Evolutionary conservation across 2,113 vertebrate species (phyloP).

Genomic region (Chrysochloris asiatica): DNA sequence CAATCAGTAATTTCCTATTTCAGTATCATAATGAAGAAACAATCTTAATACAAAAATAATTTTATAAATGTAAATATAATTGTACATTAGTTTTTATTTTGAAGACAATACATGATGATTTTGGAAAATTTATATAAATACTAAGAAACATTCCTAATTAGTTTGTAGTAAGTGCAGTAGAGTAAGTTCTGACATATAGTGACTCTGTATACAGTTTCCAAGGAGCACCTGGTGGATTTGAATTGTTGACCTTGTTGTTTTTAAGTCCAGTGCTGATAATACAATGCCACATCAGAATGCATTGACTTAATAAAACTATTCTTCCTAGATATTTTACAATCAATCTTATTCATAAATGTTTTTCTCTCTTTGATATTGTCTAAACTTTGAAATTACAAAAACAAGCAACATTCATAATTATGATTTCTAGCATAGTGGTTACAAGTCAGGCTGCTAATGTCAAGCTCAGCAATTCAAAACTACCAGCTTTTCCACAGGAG

Average conservation of each 20-base stretch:
- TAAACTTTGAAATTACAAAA: not conserved
- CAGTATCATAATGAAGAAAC: not conserved
- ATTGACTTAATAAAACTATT: not conserved
- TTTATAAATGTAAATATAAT: not conserved
- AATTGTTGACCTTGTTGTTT: no score
- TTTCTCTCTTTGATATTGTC: not conserved
- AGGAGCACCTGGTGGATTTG: no score
- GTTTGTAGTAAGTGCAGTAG: no score
- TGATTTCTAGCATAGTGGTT: no score
- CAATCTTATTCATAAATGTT: not conserved
- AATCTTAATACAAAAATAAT: conserved; percentile 2
- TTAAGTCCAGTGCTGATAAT: no score
- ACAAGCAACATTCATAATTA: no score
- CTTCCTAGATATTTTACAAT: not conserved
- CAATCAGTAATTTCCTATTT: not conserved
- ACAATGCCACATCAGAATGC: no score
- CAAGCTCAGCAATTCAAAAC: no score
- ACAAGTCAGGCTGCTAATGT: no score
- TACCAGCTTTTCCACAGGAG: no score
- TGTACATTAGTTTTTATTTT: conserved; percentile 44
- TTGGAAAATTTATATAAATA: conserved; percentile 15
- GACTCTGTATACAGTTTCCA: no score
- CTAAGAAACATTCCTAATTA: not conserved
- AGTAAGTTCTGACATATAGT: no score
- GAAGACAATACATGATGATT: not conserved